Base-by-base conservation (phyloP, 2,113 vertebrate species). In the Cynoglossus semilaevis region DNA sequence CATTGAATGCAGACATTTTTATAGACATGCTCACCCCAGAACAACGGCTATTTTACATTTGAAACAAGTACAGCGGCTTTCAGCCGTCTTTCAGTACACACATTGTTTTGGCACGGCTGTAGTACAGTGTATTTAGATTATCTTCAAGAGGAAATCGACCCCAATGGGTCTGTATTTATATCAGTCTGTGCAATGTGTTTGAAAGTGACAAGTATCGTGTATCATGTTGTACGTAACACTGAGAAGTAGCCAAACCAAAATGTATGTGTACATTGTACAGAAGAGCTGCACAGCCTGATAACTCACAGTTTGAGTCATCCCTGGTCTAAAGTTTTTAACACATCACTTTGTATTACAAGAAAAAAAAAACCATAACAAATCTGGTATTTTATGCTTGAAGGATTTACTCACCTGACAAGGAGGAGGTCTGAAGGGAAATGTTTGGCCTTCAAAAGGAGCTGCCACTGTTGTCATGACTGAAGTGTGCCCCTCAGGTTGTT, bases 191-290 rank as follows among this genome's bases (percentile, higher is more conserved):
- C 58, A 55, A 66, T 48, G 52, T 80, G 60, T 78, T 69, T 70
- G 46, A 15, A 56, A 55, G 60, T 63, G 46, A 40, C n/a, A 37
- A 41, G 59, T 65, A 22, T 51, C 42, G 42, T 1, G 35, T 63
- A n/a, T 29, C 8, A 52, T 35, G 50, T 18, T 57, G 7, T 70
- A 77, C 70, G 85, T 88, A 86, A 85, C 85, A 80, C 63, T 74
- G 14, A 70, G 55, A 68, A 54, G 50, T 82, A 85, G 48, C 58
- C 47, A 16, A 71, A 76, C 58, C 67, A 51, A 58, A 76, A 75
- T 34, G n/a, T 58, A 42, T 45, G 36, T 57, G 15, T 11, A 52
- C 35, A 14, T 17, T 13, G 15, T 22, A 45, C n/a, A 0, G 45
- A 36, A 45, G 15, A 9, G 5, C 58, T 49, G 57, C 51, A 56